Evolutionary conservation across 2,797 vertebrate genomes (phyloP), one percentile per base, ranked within the genome.

Genomic region (Otus scops): DNA sequence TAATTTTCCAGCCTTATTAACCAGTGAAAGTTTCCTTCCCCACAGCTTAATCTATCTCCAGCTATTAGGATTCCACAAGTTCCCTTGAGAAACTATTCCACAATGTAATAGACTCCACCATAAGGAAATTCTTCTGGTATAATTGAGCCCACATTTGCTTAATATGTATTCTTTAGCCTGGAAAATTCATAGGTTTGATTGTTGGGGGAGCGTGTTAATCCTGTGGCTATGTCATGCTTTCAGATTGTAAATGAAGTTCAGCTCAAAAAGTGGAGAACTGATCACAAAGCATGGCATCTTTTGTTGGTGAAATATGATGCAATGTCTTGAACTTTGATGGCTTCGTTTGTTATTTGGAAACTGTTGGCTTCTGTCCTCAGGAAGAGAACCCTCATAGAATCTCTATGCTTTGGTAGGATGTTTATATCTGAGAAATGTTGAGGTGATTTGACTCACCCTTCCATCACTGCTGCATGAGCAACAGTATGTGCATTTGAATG

Each of bases 71-170:
- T 88, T 74, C 64, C 85, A 92, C 48, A 57, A 36, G 77, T 92
- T 91, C 87, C 75, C 78, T 60, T 50, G 64, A 80, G 91, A 95
- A 92, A 77, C 5, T 59, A 86, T 89, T 87, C 76, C 39, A 51
- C 28, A 82, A n/a, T 78, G 45, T 86, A 91, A 93, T 60, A 86
- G 51, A 47, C 3, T 80, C 10, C 13, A 60, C 36, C 20, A 41
- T 39, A 59, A 88, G 65, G 34, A 93, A 93, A 91, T 84, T 91
- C 16, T 73, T 87, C 24, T 67, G 30, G 51, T 82, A 75, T 88
- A 91, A 96, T 67, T 92, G 36, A 91, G 30, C 10, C 34, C 74
- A 85, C 20, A 86, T 95, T 95, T 88, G 6, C 22, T 81, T 89
- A 45, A 47, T 67, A 34, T 39, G 26, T 54, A 43, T 86, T 83